A percentile compares a stretch with the other conserved stretches of the same genome.
These are phyloP conservation scores for Aspidiotus rigidus DNA, from an alignment of 2,888 invertebrate species.

Conservation along the genomic window DNA sequence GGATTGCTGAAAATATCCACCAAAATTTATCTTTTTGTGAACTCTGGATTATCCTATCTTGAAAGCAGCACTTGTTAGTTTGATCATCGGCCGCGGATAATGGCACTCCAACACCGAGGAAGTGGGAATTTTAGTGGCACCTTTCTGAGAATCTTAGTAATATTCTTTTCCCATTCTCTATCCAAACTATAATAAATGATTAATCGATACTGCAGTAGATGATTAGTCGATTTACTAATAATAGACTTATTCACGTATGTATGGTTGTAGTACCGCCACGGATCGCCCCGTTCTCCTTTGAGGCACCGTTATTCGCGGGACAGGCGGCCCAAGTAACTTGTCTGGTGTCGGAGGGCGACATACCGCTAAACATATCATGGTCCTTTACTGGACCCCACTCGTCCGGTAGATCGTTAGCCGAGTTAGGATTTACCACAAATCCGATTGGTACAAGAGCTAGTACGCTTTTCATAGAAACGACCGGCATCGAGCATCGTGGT, in stretches of 20 bases:
- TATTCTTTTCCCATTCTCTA: no score
- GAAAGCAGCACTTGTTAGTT: no score
- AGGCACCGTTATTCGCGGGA: conserved; percentile 40
- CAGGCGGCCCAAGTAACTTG: conserved; percentile 41
- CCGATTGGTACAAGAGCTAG: conserved; percentile 41
- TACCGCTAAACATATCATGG: conserved; percentile 47
- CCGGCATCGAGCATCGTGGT: conserved; percentile 42
- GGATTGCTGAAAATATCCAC: no score
- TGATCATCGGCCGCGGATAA: no score
- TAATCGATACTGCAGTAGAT: no score
- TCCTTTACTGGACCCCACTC: conserved; percentile 42
- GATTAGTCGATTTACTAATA: no score
- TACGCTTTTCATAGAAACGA: conserved; percentile 42
- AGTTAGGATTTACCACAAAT: conserved; percentile 37
- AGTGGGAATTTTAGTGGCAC: no score
- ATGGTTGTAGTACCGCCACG: conserved; percentile 42
- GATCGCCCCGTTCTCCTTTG: conserved; percentile 41
- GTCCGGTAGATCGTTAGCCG: conserved; percentile 43
- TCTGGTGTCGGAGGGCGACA: conserved; percentile 43
- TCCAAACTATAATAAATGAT: no score
- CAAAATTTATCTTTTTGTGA: no score
- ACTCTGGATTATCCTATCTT: no score
- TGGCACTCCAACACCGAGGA: no score
- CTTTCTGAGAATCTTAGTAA: no score
- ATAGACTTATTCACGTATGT: conserved; percentile 39